phyloP scores from a whole-genome alignment of 1,140 invertebrate genomes.

The Helicoverpa zea region DNA sequence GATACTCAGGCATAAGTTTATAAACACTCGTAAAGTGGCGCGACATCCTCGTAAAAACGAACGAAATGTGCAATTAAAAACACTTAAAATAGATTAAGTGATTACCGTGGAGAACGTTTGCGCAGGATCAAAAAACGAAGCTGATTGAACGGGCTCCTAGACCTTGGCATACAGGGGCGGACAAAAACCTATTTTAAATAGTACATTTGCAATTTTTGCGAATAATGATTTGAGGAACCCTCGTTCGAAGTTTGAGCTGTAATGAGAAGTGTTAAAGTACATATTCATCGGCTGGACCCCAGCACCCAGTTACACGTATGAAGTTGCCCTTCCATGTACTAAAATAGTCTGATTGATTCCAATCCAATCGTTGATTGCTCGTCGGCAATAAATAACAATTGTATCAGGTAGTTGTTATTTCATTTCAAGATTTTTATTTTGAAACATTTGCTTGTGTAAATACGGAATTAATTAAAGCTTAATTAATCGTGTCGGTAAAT shows the following conservation, averaged over 20 bases:
- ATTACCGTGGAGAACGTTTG: constrained; percentile 56
- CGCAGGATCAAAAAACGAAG: constrained; percentile 38
- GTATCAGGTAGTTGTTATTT: constrained; percentile 42
- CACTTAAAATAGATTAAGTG: constrained; percentile 66
- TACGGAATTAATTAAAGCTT: constrained; percentile 34
- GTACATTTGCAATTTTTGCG: constrained; percentile 49
- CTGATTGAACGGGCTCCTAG: constrained; percentile 21
- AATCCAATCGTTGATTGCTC: constrained; percentile 54
- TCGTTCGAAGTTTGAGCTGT: constrained; percentile 15
- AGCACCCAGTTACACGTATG: constrained; percentile 27
- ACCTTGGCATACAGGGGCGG: constrained; percentile 60
- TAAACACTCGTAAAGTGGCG: constrained; percentile 58
- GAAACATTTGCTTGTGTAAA: constrained; percentile 39
- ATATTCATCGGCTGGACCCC: not conserved
- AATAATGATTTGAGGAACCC: not conserved
- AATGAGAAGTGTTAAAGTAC: constrained; percentile 6
- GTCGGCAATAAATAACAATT: constrained; percentile 55
- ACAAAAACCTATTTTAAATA: constrained; percentile 54
- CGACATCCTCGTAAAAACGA: constrained; percentile 56
- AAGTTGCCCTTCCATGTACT: constrained; percentile 53
- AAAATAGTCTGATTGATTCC: constrained; percentile 61
- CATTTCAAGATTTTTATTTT: constrained; percentile 43
- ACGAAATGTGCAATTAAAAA: constrained; percentile 64
- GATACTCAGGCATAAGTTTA: constrained; percentile 42
- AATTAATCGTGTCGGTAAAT: constrained; percentile 37